These are phyloP conservation scores for Cephus pygmeus DNA, from an alignment of 2,888 invertebrate genomes.

Conservation along the genomic window DNA sequence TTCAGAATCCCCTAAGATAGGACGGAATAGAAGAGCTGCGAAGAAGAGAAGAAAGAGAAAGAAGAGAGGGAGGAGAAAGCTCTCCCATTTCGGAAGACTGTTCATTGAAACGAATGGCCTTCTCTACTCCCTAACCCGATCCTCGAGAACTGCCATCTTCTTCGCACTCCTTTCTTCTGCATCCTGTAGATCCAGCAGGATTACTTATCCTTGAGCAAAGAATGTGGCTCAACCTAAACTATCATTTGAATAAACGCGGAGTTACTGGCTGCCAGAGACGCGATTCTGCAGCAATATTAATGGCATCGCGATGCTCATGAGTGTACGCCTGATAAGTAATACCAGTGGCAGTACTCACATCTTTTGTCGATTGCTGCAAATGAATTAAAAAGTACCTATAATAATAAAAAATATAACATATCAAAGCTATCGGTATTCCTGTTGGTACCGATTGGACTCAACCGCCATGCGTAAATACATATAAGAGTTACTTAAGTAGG, in stretches of 20 bases:
- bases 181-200: conserved; percentile 30
- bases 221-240: conserved; percentile 54
- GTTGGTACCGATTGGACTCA: too few relatives aligned
- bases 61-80: conserved; percentile 22
- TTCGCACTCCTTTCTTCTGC: conserved; percentile 6
- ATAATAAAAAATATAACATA: too few relatives aligned
- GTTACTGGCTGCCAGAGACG: conserved; percentile 41
- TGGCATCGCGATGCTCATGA: conserved; percentile 30
- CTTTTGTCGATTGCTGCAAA: not conserved
- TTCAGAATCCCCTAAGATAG: conserved; percentile 40
- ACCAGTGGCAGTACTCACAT: not conserved
- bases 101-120: conserved; percentile 63
- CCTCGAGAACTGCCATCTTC: conserved; percentile 16
- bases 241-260: conserved; percentile 62
- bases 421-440: too few relatives aligned
- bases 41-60: conserved; percentile 31
- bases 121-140: conserved; percentile 39
- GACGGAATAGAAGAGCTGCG: conserved; percentile 24
- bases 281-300: conserved; percentile 36
- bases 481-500: too few relatives aligned
- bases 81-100: conserved; percentile 46
- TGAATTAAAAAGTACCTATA: too few relatives aligned
- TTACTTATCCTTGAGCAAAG: conserved; percentile 54
- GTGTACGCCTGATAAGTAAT: not conserved
- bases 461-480: too few relatives aligned